Percentiles rank a stretch among this genome's conserved stretches.
Evolutionary conservation across 30 jellyfish, hydroid and myxozoan genomes (phyloP).

Genomic region (Turritopsis rubra): DNA sequence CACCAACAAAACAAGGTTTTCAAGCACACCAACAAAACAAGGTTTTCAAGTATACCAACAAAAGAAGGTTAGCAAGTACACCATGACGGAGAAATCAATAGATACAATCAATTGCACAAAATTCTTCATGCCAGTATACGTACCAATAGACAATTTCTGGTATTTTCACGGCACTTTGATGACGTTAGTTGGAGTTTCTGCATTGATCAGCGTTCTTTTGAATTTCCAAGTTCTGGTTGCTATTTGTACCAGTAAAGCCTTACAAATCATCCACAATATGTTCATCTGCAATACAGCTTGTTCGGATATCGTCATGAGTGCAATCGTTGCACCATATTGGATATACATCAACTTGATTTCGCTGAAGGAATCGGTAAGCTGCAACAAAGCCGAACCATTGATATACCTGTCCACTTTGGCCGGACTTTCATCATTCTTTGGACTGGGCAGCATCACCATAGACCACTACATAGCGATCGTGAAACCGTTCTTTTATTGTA

Average conservation of each 20-base stretch:
- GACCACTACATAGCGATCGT: neutral
- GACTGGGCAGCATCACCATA: neutral
- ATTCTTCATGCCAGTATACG: neutral
- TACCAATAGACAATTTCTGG: neutral
- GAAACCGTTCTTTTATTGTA: neutral
- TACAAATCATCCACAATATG: neutral
- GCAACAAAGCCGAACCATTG: neutral
- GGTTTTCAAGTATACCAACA: too few relatives aligned
- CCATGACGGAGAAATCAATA: neutral
- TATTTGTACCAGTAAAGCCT: neutral
- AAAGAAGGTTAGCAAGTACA: neutral
- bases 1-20: too few relatives aligned
- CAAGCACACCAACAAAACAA: too few relatives aligned
- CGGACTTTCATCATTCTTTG: neutral
- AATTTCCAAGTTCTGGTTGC: neutral
- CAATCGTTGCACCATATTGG: neutral
- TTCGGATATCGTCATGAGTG: neutral
- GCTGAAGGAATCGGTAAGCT: neutral
- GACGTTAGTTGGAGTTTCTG: neutral
- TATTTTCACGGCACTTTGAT: neutral
- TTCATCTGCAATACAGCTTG: conserved; percentile 4
- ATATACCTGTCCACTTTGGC: neutral
- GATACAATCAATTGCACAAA: neutral
- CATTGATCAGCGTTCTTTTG: neutral
- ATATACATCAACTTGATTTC: neutral